phyloP scores from a whole-genome alignment of 2,797 vertebrate species.

The Cetoscarus ocellatus region DNA sequence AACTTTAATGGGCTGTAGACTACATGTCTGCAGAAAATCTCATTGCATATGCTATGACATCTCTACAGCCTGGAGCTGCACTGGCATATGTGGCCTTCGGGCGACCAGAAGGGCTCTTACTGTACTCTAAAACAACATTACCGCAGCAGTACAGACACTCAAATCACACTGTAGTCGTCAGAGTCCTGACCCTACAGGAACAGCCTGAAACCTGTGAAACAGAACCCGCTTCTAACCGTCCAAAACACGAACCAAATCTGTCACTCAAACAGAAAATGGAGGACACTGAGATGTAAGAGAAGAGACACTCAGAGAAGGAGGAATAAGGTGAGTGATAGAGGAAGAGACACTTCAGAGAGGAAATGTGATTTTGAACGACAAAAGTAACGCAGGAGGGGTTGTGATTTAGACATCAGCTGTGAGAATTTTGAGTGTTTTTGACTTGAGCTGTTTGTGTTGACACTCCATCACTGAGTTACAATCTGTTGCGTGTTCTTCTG shows the following conservation, averaged over 20 bases:
- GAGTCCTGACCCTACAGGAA: constrained; percentile 61
- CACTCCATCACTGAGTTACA: constrained; percentile 30
- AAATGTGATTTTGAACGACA: constrained; percentile 1
- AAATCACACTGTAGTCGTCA: constrained; percentile 53
- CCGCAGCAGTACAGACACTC: constrained; percentile 18
- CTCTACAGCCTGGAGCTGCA: constrained; percentile 17
- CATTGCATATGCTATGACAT: constrained; percentile 19
- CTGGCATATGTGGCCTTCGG: constrained; percentile 19
- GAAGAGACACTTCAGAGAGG: not conserved
- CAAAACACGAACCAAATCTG: constrained; percentile 63
- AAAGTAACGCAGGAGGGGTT: not conserved
- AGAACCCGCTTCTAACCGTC: constrained; percentile 50
- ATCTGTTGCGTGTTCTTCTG: constrained; percentile 25
- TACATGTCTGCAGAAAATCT: constrained; percentile 13
- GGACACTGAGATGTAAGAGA: constrained; percentile 34
- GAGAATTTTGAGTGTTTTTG: constrained; percentile 22
- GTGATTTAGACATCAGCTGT: constrained; percentile 21
- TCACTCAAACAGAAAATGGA: constrained; percentile 58
- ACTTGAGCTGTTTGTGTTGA: constrained; percentile 27
- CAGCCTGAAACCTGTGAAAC: constrained; percentile 57
- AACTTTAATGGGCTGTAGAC: constrained; percentile 22
- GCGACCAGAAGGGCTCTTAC: constrained; percentile 17
- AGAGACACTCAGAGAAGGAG: constrained; percentile 12
- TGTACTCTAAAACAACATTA: constrained; percentile 43
- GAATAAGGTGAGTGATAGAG: constrained; percentile 17